Conservation (phyloP, 2,113 vertebrate species). For the Marmota flaviventris region DNA sequence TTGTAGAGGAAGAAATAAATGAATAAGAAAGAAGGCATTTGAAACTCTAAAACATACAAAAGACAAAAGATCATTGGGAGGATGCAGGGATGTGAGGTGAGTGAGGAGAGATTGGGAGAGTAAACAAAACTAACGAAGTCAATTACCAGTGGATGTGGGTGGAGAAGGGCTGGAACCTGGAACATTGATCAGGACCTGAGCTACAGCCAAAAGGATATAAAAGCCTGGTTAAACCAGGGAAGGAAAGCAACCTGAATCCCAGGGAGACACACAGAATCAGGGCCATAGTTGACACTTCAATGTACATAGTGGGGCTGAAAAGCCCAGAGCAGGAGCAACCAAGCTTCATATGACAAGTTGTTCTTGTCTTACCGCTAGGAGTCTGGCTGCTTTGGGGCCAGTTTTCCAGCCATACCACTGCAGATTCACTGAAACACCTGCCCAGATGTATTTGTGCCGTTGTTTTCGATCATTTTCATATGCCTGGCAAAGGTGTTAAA, state of each 20-base stretch:
- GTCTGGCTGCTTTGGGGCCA: conserved; percentile 75
- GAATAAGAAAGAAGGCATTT: neutral
- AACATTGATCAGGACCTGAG: too few species aligned
- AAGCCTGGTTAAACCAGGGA: neutral
- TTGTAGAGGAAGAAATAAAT: too few species aligned
- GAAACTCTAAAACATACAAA: neutral
- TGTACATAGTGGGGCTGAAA: neutral
- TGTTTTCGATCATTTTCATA: too few species aligned
- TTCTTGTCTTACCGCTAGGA: conserved; percentile 77
- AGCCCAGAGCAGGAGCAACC: neutral
- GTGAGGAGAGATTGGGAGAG: neutral
- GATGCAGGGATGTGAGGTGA: neutral
- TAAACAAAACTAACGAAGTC: neutral
- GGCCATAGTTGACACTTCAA: accelerated
- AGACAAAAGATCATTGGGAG: neutral
- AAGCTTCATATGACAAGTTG: conserved; percentile 76
- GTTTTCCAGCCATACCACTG: conserved; percentile 24
- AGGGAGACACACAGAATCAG: neutral
- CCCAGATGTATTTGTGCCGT: conserved; percentile 87
- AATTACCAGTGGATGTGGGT: neutral
- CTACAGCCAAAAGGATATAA: neutral
- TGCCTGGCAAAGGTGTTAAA: conserved; percentile 62
- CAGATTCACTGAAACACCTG: neutral
- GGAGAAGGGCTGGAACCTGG: neutral
- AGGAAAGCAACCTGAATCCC: neutral